Base-by-base conservation (phyloP, 1,140 invertebrate species). In the Whitmania pigra region DNA sequence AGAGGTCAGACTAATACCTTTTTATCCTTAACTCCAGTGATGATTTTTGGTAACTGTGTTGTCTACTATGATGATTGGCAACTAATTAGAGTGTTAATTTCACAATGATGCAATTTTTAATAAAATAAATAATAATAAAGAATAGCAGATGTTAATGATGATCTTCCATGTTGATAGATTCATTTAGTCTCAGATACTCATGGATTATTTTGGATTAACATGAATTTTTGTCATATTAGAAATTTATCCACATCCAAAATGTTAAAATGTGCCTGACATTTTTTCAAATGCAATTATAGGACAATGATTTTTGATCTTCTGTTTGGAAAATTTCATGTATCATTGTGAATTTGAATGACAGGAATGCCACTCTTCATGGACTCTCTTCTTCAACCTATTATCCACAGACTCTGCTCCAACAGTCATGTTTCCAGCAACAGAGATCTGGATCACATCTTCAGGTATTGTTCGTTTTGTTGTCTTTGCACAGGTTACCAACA, bases 1-100 rank as follows among this genome's bases (percentile, higher is more conserved):
- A 76, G 29, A 78, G 78, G 78, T 79, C 73, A 53, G 67, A 20
- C 67, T 6, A 18, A 3, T 63, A 36, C 20, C 20, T 43, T 7
- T 27, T 17, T 40, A 43, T n/a, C 5, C 11, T 2, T 18, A 29
- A 25, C 40, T 53, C n/a, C 3, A 31, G n/a, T 69, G 11, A 18
- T 25, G 9, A 22, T 73, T 54, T 6, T n/a, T 22, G 53, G n/a
- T 43, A 7, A 53, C 27, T 72, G 22, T 63, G 67, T 18, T 67
- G 25, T 36, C 18, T 63, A 63, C 49, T 0, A 54, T 31, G 27
- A 67, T 49, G 49, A 40, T 67, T 36, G 63, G 36, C 63, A 63
- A 66, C 40, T n/a, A 29, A n/a, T 40, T 40, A 25, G 54, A 72
- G n/a, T 72, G 31, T 67, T 43, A 67, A 63, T 67, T 36, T 29